Evolutionary conservation across 2,888 invertebrate species (phyloP), one percentile per base, ranked within the genome.

Genomic region (Callyntrura sp.): DNA sequence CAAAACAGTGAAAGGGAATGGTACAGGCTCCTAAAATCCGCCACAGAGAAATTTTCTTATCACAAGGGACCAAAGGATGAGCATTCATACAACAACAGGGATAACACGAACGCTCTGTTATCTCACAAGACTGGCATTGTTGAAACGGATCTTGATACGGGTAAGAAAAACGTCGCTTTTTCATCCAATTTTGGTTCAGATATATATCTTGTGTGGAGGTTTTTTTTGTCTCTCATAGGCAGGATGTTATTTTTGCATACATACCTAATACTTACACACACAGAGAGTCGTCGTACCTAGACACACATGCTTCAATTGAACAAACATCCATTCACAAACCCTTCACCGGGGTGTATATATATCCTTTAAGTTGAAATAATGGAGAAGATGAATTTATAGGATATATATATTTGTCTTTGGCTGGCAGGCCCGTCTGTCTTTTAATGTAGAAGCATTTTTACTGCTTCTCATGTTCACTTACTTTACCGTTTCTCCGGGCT

Each of bases 91-190:
- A 45, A 70, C 76, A 79, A 55, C 79, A 68, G 73, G 51, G 79
- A 89, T 73, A 84, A 43, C 62, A 62, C 12, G 5, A 55, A 51
- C 79, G 55, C 51, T 55, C 25, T 78, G 55, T 14, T 78, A 55
- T 23, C 51, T 65, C 82, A 82, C n/a, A 48, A 91, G 85, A 92
- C 93, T 85, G 93, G 92, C 57, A 92, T 93, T 91, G 93, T 93
- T 23, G 93, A 93, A 83, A 93, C 93, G 88, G 93, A 93, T 90
- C 92, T 93, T 85, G 93, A 93, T 90, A 93, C 93, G 48, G 93
- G 93, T 93, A 91, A 91, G 92, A 28, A 62, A 25, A 25, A 62
- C 60, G 43, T 60, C 57, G 35, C 35, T 60, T 43, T 60, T 17
- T 76, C 78, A 28, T 57, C 35, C 79, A 79, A 11, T 79, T 79